Evolutionary conservation across 1,140 invertebrate genomes (phyloP), one percentile per base, ranked within the genome.

Genomic region (Trichoplusia ni): DNA sequence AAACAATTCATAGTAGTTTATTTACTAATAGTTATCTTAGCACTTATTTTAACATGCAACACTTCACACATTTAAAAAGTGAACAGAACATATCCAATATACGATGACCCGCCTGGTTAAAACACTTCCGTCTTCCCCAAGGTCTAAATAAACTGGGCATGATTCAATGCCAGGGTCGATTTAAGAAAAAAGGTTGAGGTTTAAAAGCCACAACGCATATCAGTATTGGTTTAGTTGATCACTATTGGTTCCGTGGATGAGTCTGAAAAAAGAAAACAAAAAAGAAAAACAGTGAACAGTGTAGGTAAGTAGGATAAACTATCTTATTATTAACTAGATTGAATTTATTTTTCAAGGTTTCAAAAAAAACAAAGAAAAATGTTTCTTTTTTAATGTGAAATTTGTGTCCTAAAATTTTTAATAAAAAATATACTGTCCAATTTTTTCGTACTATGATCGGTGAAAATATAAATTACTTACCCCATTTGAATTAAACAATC

Each of bases 201-300:
- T 67, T 71, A 71, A 58, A 71, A 71, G 35, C 14, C 33, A 16
- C 31, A 46, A 16, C 42, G 25, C 16, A 29, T 38, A 25, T 54
- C 47, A 4, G 40, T 18, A 62, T 46, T 64, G 51, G 69, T 67
- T 71, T 71, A 71, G 69, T 71, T 47, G 29, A 40, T 62, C 59
- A 35, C 25, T 37, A 33, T 64, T 35, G n/a, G 37, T 58, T 9
- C 18, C 31, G 31, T 67, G 40, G 58, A 54, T 67, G 56, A 35
- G 56, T 42, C 16, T 27, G 9, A 9, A 8, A 16, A 11, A 29
- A 9, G 13, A 16, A 11, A 29, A 16, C n/a, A 13, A 47, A 40
- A 42, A 38, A 14, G 21, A 37, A 38, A 21, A 8, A 54, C 16
- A 38, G 51, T 54, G 35, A 54, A 16, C 14, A 25, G 11, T 54